Conservation (phyloP, 2,888 invertebrate genomes). For the Sinopyrophorus schimmeli region DNA sequence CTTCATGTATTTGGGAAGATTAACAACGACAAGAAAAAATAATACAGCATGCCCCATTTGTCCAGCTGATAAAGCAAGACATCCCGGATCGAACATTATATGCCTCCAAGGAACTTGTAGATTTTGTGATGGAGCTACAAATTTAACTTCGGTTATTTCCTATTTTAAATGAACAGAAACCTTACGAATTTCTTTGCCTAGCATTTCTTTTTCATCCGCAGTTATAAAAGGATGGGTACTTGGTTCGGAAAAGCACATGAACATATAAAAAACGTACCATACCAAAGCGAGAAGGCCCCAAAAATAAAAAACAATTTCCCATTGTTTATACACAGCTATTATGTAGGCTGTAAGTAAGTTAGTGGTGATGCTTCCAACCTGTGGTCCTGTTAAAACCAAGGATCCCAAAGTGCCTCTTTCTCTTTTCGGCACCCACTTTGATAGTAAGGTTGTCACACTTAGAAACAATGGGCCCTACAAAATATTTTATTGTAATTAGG, state of each 20-base stretch:
- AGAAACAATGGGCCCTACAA: slow-evolving; percentile 32
- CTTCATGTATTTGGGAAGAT: slow-evolving; percentile 55
- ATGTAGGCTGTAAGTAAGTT: slow-evolving; percentile 1
- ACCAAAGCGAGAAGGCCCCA: slow-evolving; percentile 60
- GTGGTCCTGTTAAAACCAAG: slow-evolving; percentile 31
- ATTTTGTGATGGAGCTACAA: not conserved
- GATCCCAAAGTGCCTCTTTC: slow-evolving; percentile 34
- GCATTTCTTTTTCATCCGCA: slow-evolving; percentile 56
- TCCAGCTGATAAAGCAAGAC: slow-evolving; percentile 2
- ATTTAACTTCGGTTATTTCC: too few species aligned
- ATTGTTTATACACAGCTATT: slow-evolving; percentile 54
- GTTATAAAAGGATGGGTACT: slow-evolving; percentile 60
- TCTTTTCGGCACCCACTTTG: slow-evolving; percentile 34
- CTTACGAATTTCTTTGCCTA: slow-evolving; percentile 44
- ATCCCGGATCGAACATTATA: slow-evolving; percentile 2
- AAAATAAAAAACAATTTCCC: slow-evolving; percentile 62
- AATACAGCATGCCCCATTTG: slow-evolving; percentile 7
- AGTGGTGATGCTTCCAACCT: slow-evolving; percentile 8
- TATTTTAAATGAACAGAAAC: not conserved
- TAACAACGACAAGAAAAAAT: slow-evolving; percentile 1
- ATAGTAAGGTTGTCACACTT: slow-evolving; percentile 27
- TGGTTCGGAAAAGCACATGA: slow-evolving; percentile 59
- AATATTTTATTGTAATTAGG: not conserved
- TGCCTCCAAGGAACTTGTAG: slow-evolving; percentile 1
- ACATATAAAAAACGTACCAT: slow-evolving; percentile 57